Base-by-base conservation (phyloP, 2,888 invertebrate genomes). In the Sphecodes monilicornis region DNA sequence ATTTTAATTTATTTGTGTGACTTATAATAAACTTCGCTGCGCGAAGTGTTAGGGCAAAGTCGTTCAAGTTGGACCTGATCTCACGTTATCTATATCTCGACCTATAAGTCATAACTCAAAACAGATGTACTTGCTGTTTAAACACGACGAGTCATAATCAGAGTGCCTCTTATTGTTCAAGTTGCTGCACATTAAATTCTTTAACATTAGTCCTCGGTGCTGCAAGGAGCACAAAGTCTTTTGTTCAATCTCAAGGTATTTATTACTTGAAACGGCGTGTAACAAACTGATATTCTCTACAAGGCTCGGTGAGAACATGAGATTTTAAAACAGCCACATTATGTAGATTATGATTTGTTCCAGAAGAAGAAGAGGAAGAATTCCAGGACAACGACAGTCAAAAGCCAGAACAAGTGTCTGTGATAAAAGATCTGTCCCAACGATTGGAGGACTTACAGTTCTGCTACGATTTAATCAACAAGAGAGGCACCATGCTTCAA, bases 361-460 rank as follows among this genome's bases (percentile, higher is more conserved):
- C 90, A 94, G 95, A 94, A 92, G 95, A 95, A 92, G 95, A 95
- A 89, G 95, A 95, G 90, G 95, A 95, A 69, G 94, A 94, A 50
- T 95, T 92, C 89, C 94, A 94, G 84, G 94, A 94, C 84, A 93
- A 93, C 83, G 94, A 94, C 73, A 93, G 92, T 90, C 93, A 93
- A 80, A 94, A 95, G 75, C 95, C 95, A 32, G 96, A 97, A 90
- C 96, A 96, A 91, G 96, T 96, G 80, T 95, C 96, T 18, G 97
- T 97, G 86, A 96, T 97, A 26, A 96, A 97, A 50, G 97, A 97
- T 92, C 95, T 99, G 64, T 97, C 97, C 70, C 96, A 97, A 66
- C 96, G 98, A 91, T 96, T 99, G 93, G 98, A 98, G 93, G 98
- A 98, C 94, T 96, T 99, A 91, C 97, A 98, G 93, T 98, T 98